Conservation (phyloP, 2,113 vertebrate genomes). For the Cercopithecus mona region DNA sequence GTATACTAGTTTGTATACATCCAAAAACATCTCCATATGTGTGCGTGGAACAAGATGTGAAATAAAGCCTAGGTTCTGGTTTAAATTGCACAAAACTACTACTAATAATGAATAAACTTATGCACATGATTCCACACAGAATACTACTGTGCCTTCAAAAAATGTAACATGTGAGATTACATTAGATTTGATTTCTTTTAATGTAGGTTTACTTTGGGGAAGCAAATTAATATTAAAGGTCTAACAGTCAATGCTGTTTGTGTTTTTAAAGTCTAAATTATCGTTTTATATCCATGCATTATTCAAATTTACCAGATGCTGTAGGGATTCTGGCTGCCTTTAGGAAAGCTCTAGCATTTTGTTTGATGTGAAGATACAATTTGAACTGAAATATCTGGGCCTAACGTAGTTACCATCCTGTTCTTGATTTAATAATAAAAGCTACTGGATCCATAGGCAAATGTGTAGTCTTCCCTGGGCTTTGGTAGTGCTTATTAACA, state of each 20-base stretch:
- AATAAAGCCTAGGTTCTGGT: neutral
- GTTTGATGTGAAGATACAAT: constrained; percentile 75
- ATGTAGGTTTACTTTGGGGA: constrained; percentile 27
- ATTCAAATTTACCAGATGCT: constrained; percentile 82
- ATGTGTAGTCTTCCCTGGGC: constrained; percentile 23
- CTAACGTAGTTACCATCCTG: constrained; percentile 71
- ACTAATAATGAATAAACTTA: constrained; percentile 24
- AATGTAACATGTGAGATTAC: neutral
- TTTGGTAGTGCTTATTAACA: constrained; percentile 40
- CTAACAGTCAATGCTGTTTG: constrained; percentile 41
- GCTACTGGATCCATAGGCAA: constrained; percentile 50
- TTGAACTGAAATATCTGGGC: constrained; percentile 82
- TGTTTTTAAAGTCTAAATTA: constrained; percentile 71
- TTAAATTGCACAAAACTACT: neutral
- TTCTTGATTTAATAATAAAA: constrained; percentile 67
- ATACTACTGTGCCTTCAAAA: constrained; percentile 21
- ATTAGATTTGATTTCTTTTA: constrained; percentile 59
- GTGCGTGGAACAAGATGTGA: neutral
- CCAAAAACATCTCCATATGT: neutral
- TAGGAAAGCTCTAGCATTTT: constrained; percentile 73
- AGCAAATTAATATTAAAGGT: constrained; percentile 61
- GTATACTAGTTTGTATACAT: neutral
- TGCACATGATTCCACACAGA: neutral
- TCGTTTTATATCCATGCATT: constrained; percentile 69
- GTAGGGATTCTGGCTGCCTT: constrained; percentile 74